phyloP scores from a whole-genome alignment of 1,140 invertebrate genomes.

The Trichoplusia ni region DNA sequence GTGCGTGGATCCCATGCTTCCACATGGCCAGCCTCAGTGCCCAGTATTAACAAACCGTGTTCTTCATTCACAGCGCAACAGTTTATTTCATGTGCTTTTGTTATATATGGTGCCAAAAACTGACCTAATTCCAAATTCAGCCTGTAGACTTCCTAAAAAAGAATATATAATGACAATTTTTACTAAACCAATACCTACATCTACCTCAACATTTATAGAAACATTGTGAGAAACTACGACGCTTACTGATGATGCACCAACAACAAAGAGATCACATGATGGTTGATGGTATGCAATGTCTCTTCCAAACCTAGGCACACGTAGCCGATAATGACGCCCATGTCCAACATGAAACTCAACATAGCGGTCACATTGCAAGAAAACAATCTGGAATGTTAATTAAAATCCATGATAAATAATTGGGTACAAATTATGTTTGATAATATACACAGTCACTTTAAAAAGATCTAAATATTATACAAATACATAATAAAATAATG shows the following conservation, averaged over 20 bases:
- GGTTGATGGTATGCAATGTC: conserved; percentile 96
- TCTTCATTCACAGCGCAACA: conserved; percentile 93
- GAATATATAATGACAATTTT: conserved; percentile 36
- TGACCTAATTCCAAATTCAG: conserved; percentile 97
- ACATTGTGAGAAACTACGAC: neutral
- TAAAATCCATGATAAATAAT: too few species aligned
- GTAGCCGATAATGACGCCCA: conserved; percentile 94
- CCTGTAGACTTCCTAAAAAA: conserved; percentile 91
- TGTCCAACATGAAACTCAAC: conserved; percentile 97
- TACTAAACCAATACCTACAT: conserved; percentile 1
- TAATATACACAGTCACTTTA: too few species aligned
- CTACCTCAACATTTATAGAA: too few species aligned
- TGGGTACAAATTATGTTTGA: too few species aligned
- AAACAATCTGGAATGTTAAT: conserved; percentile 87
- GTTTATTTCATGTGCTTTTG: conserved; percentile 90
- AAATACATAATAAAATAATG: conserved; percentile 26
- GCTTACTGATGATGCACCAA: conserved; percentile 89
- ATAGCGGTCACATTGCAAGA: conserved; percentile 93
- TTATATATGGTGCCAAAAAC: conserved; percentile 92
- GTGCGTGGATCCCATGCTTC: conserved; percentile 98
- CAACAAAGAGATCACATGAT: conserved; percentile 95
- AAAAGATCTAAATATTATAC: conserved; percentile 20
- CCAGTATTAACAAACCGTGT: conserved; percentile 93
- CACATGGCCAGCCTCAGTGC: conserved; percentile 95
- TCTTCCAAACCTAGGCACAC: conserved; percentile 97